Percentiles rank a stretch among this genome's conserved stretches.
phyloP scores from a whole-genome alignment of 2,888 invertebrate species.

The Rhagonycha lutea region DNA sequence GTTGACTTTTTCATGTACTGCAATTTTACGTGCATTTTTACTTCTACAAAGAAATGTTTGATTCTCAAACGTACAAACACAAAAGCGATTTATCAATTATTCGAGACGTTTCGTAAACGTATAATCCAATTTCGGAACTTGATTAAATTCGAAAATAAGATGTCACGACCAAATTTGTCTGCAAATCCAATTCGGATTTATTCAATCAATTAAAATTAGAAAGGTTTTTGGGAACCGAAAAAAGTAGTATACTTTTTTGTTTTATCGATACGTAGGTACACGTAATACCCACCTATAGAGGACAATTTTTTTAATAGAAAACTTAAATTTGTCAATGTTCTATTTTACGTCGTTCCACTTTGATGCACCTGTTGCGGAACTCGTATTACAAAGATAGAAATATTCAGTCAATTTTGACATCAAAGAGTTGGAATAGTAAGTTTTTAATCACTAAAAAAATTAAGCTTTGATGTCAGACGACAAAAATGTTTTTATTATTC shows the following conservation, averaged over 20 bases:
- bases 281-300: not conserved
- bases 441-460: constrained; percentile 27
- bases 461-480: constrained; percentile 26
- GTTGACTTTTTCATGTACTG: not conserved
- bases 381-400: constrained; percentile 25
- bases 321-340: constrained; percentile 18
- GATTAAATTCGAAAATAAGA: not conserved
- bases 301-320: constrained; percentile 14
- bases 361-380: constrained; percentile 30
- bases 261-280: not conserved
- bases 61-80: not conserved
- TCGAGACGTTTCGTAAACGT: not conserved
- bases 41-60: not conserved
- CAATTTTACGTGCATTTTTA: not conserved
- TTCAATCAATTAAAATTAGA: not conserved
- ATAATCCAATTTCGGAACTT: not conserved
- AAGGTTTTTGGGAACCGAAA: not conserved
- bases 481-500: constrained; percentile 22
- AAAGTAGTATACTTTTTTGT: not conserved
- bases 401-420: constrained; percentile 28
- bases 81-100: not conserved
- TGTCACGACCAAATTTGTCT: not conserved
- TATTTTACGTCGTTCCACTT: constrained; percentile 12
- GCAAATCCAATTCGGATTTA: not conserved
- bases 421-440: constrained; percentile 23